A percentile compares a stretch with the other conserved stretches of the same genome.
These are phyloP conservation scores for Drosophila acutilabella DNA, from an alignment of 2,888 invertebrate genomes.

Conservation along the genomic window DNA sequence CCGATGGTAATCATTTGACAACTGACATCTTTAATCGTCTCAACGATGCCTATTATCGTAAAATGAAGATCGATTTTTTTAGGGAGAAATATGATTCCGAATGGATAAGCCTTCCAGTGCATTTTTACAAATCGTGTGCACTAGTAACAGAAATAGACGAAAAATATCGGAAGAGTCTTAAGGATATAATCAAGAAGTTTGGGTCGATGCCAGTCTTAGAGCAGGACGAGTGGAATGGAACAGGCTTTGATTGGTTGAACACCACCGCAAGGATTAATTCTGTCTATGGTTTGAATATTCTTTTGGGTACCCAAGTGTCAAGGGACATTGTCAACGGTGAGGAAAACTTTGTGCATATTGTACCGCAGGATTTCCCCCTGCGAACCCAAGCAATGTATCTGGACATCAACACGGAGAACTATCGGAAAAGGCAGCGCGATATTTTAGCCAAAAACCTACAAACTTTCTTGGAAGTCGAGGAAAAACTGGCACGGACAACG, in stretches of 20 bases:
- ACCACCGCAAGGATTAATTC: constrained; percentile 62
- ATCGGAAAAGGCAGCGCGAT: constrained; percentile 19
- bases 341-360: constrained; percentile 67
- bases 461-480: constrained; percentile 59
- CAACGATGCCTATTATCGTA: constrained; percentile 62
- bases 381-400: constrained; percentile 67
- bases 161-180: constrained; percentile 47
- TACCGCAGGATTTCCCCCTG: constrained; percentile 60
- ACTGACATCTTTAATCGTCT: constrained; percentile 78
- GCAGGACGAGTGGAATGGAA: constrained; percentile 67
- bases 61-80: constrained; percentile 47
- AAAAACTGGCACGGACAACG: constrained; percentile 44
- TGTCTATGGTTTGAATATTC: constrained; percentile 63
- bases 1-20: constrained; percentile 48
- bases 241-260: constrained; percentile 78
- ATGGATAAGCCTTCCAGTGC: neutral
- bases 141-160: constrained; percentile 37
- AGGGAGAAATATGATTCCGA: no score
- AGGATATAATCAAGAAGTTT: constrained; percentile 68
- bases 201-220: constrained; percentile 79
- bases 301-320: constrained; percentile 64
- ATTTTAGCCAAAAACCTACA: constrained; percentile 53
- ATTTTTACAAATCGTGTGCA: constrained; percentile 80
- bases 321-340: constrained; percentile 61
- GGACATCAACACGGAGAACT: constrained; percentile 36